These are phyloP conservation scores for Leucophenga montana DNA, from an alignment of 2,888 invertebrate species.

Conservation along the genomic window DNA sequence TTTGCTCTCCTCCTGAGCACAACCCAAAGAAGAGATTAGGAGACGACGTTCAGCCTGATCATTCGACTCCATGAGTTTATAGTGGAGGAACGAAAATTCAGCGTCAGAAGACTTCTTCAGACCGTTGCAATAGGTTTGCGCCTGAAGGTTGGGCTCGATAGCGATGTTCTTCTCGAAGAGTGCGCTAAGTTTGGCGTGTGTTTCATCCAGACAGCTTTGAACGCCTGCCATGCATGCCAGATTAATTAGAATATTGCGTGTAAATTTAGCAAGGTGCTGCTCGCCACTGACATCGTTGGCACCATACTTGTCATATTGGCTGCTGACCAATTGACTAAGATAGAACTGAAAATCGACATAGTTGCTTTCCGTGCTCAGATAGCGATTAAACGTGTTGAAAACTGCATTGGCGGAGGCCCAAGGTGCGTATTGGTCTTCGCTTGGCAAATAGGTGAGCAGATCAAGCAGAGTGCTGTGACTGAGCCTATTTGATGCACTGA, in stretches of 20 bases:
- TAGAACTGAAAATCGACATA: constrained; percentile 58
- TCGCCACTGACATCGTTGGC: constrained; percentile 62
- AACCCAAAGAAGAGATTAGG: constrained; percentile 79
- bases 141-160: constrained; percentile 68
- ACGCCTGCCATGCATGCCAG: constrained; percentile 67
- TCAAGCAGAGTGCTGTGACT: constrained; percentile 56
- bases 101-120: constrained; percentile 70
- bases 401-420: constrained; percentile 64
- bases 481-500: constrained; percentile 55
- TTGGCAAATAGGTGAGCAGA: constrained; percentile 64
- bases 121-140: constrained; percentile 71
- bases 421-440: constrained; percentile 69
- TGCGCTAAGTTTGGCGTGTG: constrained; percentile 57
- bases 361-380: constrained; percentile 57
- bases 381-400: constrained; percentile 57
- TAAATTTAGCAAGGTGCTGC: constrained; percentile 63
- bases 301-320: constrained; percentile 65
- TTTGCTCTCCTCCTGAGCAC: constrained; percentile 76
- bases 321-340: constrained; percentile 53
- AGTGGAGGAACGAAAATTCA: constrained; percentile 79
- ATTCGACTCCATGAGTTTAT: constrained; percentile 74
- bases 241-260: constrained; percentile 64
- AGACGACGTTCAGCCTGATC: constrained; percentile 78
- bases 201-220: constrained; percentile 60
- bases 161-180: constrained; percentile 47